These are phyloP conservation scores for Myanophis thanlyinensis DNA, from an alignment of 2,113 vertebrate species.

Conservation along the genomic window DNA sequence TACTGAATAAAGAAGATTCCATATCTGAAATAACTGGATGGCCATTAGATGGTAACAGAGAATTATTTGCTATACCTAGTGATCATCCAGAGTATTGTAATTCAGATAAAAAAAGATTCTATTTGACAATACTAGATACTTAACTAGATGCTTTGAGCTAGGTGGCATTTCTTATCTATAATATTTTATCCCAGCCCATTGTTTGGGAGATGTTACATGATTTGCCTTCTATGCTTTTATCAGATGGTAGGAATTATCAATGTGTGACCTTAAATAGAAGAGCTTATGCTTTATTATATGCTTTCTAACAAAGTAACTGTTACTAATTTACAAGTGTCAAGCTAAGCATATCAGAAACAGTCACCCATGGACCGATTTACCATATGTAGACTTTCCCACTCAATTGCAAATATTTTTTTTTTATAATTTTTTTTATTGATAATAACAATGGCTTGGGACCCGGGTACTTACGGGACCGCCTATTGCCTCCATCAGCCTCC, in stretches of 20 bases:
- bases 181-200: not conserved
- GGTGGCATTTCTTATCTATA: not conserved
- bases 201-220: not conserved
- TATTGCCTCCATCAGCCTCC: too few species aligned
- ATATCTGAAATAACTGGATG: not conserved
- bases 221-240: not conserved
- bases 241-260: not conserved
- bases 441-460: too few species aligned
- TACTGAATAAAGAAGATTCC: too few species aligned
- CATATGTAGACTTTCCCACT: not conserved
- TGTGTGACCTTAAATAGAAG: not conserved
- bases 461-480: too few species aligned
- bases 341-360: not conserved
- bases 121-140: not conserved
- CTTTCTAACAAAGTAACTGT: not conserved
- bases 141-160: not conserved
- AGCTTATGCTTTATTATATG: not conserved
- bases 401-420: not conserved
- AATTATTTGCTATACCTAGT: not conserved
- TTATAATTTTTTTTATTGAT: too few species aligned
- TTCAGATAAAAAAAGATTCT: not conserved
- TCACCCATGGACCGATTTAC: not conserved
- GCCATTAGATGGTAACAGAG: not conserved
- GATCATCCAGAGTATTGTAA: not conserved
- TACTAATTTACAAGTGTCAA: not conserved